Base-by-base conservation (phyloP, 1,140 invertebrate genomes). In the Theocolax elegans region DNA sequence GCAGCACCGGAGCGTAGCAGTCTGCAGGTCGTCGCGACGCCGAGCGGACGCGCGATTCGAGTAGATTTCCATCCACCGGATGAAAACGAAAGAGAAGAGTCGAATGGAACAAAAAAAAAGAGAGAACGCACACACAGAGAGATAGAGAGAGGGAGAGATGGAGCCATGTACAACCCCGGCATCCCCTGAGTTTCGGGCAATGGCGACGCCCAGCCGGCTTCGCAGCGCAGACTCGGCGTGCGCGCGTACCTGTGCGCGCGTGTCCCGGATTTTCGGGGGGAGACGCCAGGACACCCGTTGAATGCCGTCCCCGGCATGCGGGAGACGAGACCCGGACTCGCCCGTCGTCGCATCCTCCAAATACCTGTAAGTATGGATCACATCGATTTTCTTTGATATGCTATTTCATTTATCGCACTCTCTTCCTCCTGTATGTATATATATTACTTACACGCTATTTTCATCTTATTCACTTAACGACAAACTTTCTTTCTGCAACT, bases 191-290 rank as follows among this genome's bases (percentile, higher is more conserved):
- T 19, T 51, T 23, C 23, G 35, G 27, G 49, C 68, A 80, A 84
- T 83, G 84, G 83, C 79, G 83, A 86, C 84, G 84, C 83, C 83
- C 83, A 80, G n/a, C n/a, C n/a, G n/a, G n/a, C n/a, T n/a, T n/a
- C n/a, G 35, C 7, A 17, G 59, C 79, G 77, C 79, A 80, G 77
- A 79, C 75, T 77, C 77, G 25, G 2, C 3, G 17, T n/a, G 15
- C 17, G 46, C 71, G 7, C 68, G 51, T 27, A 29, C 8, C 25
- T 13, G 4, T 29, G 51, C 6, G 51, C 51, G 8, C 29, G 63
- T 65, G 64, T 31, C 67, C 56, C 46, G 67, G 56, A 67, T 58
- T 59, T 59, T 49, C 29, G 56, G 53, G 25, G 27, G 23, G 15
- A 35, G 49, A n/a, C n/a, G n/a, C 13, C 63, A 15, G 46, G 58